phyloP scores from a whole-genome alignment of 1,140 invertebrate genomes.

The Berghia stephanieae region DNA sequence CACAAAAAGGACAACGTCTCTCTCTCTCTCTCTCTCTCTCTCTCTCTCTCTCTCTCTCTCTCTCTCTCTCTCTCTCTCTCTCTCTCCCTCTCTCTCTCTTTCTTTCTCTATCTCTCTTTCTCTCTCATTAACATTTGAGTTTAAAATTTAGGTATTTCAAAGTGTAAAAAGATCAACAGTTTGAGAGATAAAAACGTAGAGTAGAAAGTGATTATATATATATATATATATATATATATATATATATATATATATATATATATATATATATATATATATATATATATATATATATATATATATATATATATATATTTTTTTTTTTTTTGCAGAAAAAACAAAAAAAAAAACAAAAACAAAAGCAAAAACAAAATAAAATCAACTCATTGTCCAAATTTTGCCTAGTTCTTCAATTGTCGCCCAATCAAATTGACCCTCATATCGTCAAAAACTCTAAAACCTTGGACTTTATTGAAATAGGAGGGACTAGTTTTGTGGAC shows the following conservation, averaged over 20 bases:
- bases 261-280: neutral
- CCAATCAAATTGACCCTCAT: too few species aligned
- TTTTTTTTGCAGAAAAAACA: neutral
- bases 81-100: slow-evolving; percentile 8
- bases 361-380: neutral
- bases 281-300: neutral
- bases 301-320: neutral
- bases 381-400: neutral
- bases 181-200: neutral
- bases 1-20: too few species aligned
- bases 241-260: slow-evolving; percentile 15
- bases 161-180: neutral
- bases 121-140: slow-evolving; percentile 5
- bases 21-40: neutral
- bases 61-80: neutral
- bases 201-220: neutral
- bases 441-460: too few species aligned
- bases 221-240: neutral
- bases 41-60: slow-evolving; percentile 1
- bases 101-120: neutral
- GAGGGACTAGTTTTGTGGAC: too few species aligned
- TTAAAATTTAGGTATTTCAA: neutral
- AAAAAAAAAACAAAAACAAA: slow-evolving; percentile 1
- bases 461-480: too few species aligned
- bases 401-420: too few species aligned